phyloP scores from a whole-genome alignment of 2,797 vertebrate genomes.

The Sebastes nivosus region DNA sequence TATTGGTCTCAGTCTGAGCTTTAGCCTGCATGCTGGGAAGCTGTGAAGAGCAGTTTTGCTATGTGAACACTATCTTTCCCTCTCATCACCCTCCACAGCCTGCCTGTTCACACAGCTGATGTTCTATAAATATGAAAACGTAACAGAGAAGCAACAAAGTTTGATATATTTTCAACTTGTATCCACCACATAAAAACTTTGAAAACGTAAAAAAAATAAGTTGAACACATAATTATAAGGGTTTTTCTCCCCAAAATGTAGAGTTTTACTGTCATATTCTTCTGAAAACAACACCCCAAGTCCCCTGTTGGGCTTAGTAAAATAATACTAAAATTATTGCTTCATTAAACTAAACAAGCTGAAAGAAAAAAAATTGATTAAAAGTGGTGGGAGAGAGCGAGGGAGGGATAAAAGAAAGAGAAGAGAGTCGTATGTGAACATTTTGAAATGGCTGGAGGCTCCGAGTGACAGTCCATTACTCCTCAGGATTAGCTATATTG shows the following conservation, averaged over 20 bases:
- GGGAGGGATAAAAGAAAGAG: neutral
- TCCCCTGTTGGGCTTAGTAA: neutral
- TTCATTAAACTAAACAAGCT: slow-evolving; percentile 15
- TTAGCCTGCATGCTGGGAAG: slow-evolving; percentile 24
- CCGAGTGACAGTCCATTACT: slow-evolving; percentile 51
- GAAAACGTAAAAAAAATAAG: neutral
- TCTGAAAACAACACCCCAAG: neutral
- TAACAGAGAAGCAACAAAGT: neutral
- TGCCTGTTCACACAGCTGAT: neutral
- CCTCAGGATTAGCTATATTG: slow-evolving; percentile 42
- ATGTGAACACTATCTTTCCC: slow-evolving; percentile 30
- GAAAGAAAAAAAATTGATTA: neutral
- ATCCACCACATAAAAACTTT: neutral
- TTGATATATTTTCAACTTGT: neutral
- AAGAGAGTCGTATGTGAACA: neutral
- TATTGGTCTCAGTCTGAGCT: slow-evolving; percentile 37
- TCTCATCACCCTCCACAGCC: slow-evolving; percentile 24
- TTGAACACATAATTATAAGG: neutral
- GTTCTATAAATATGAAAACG: slow-evolving; percentile 7
- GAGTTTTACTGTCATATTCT: neutral
- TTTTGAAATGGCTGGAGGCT: slow-evolving; percentile 30
- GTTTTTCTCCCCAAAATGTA: neutral
- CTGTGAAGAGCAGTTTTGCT: slow-evolving; percentile 15
- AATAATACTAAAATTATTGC: neutral
- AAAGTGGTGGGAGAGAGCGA: neutral